These are phyloP conservation scores for Montifringilla adamsi DNA, from an alignment of 2,113 vertebrate species.

Conservation along the genomic window DNA sequence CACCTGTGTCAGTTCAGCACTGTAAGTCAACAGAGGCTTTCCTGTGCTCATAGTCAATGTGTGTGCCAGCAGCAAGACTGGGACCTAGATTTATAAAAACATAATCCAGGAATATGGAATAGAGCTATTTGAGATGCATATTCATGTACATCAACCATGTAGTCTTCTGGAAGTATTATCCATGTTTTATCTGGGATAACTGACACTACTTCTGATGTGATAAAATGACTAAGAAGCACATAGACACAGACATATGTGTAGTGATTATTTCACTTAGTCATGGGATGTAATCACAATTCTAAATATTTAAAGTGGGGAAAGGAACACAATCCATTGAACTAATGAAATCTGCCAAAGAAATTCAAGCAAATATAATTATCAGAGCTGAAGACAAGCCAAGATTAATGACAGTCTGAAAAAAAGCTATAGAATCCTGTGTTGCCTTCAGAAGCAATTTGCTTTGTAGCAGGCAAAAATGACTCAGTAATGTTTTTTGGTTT, in stretches of 20 bases:
- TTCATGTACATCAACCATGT: background rate
- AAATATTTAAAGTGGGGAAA: background rate
- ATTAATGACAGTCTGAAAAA: background rate
- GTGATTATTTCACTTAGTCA: background rate
- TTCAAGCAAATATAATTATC: conserved; percentile 26
- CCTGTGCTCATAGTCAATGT: background rate
- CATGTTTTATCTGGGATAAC: background rate
- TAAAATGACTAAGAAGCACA: background rate
- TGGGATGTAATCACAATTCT: background rate
- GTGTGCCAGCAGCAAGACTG: background rate
- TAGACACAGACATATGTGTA: background rate
- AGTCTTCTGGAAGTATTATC: background rate
- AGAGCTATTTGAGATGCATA: background rate
- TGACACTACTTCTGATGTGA: background rate
- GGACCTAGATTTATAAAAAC: background rate
- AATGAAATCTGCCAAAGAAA: conserved; percentile 6
- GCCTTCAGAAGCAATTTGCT: background rate
- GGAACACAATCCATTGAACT: background rate
- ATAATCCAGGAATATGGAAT: background rate
- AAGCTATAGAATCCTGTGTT: background rate
- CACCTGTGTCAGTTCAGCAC: background rate
- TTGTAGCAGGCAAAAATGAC: background rate
- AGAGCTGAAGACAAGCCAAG: conserved; percentile 21
- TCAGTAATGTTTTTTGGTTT: background rate
- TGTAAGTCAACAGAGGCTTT: background rate